Evolutionary conservation across 2,888 invertebrate species (phyloP).

Genomic region (Eugnorisma glareosa): DNA sequence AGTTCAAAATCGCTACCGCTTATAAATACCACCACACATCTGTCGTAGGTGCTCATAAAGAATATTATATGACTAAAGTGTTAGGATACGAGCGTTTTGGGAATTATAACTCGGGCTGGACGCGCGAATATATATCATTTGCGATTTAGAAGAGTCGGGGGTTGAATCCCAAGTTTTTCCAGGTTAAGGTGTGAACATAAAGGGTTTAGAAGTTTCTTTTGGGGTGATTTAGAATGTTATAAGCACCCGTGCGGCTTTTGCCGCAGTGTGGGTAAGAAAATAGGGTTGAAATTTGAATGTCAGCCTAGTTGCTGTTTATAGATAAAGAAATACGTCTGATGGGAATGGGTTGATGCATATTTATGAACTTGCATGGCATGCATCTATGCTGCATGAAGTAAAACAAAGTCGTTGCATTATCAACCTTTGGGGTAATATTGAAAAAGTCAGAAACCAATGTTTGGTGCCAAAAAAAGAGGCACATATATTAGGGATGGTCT

Average conservation of each 20-base stretch:
- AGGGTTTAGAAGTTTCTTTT: constrained; percentile 7
- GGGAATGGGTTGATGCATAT: no score
- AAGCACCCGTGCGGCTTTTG: not conserved
- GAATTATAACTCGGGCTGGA: constrained; percentile 64
- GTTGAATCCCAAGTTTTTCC: constrained; percentile 48
- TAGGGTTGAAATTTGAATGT: not conserved
- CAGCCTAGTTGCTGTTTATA: not conserved
- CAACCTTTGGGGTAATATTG: no score
- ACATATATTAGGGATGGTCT: not conserved
- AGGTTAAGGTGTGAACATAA: constrained; percentile 23
- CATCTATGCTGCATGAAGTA: not conserved
- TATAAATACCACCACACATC: constrained; percentile 24
- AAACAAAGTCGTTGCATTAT: not conserved
- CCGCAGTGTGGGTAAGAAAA: not conserved
- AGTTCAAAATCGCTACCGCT: constrained; percentile 17
- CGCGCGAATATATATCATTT: constrained; percentile 53
- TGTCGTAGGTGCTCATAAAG: constrained; percentile 47
- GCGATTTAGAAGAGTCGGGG: constrained; percentile 53
- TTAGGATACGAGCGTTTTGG: constrained; percentile 61
- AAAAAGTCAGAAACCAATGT: not conserved
- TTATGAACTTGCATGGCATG: not conserved
- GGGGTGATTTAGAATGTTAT: not conserved
- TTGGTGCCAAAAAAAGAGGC: not conserved
- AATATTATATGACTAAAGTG: constrained; percentile 59
- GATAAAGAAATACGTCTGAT: not conserved